These are phyloP conservation scores for Psittacula derbiana DNA, from an alignment of 2,797 vertebrate genomes.

Conservation along the genomic window DNA sequence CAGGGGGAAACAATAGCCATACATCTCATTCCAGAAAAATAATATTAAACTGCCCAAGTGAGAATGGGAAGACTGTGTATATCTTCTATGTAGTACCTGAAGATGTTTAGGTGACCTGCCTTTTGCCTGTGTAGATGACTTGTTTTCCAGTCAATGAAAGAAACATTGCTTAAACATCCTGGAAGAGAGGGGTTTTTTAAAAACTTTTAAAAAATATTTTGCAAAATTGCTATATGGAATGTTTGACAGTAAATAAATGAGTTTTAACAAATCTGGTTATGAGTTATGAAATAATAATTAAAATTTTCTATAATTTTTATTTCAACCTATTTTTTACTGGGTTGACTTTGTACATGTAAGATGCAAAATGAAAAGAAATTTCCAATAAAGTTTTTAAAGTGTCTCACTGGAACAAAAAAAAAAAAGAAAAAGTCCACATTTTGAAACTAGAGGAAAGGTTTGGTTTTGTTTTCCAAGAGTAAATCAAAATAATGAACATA, in stretches of 20 bases:
- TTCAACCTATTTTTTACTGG: neutral
- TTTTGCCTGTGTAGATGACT: neutral
- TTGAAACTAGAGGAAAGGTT: neutral
- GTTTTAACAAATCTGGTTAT: neutral
- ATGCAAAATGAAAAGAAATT: neutral
- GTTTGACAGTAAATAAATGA: neutral
- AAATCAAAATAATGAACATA: neutral
- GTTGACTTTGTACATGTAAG: neutral
- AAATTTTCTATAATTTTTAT: neutral
- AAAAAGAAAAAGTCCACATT: neutral
- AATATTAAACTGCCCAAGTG: neutral
- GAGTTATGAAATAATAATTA: neutral
- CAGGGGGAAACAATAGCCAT: neutral
- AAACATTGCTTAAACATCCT: neutral
- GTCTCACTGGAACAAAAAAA: accelerated
- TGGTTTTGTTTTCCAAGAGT: neutral
- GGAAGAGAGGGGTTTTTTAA: neutral
- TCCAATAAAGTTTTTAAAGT: neutral
- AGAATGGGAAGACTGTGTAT: neutral
- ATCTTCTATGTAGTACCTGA: neutral
- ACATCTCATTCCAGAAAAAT: neutral
- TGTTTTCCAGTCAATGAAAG: neutral
- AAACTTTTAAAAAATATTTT: neutral
- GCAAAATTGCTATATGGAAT: neutral
- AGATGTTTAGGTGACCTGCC: neutral